Evolutionary conservation across 2,113 vertebrate species (phyloP).

Genomic region (Mus pahari): DNA sequence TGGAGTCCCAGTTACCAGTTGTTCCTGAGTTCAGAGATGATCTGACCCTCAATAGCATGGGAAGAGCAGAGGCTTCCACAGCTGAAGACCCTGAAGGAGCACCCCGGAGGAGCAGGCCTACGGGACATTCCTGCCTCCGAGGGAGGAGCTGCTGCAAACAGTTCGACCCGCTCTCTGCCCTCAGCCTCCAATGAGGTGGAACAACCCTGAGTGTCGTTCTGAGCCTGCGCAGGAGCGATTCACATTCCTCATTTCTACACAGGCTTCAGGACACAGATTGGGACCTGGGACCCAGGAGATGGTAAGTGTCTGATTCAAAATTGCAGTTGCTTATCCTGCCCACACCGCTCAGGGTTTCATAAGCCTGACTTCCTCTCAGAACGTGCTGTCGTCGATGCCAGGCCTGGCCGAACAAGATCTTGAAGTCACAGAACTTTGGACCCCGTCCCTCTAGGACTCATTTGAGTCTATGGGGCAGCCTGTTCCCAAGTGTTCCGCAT

Average conservation of each 20-base stretch:
- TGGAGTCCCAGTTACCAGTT: too few relatives aligned
- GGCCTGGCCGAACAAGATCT: neutral
- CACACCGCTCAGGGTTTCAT: accelerated
- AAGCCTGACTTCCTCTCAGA: neutral
- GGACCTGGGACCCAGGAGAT: neutral
- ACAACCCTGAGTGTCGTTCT: neutral
- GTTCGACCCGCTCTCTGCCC: neutral
- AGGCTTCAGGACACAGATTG: neutral
- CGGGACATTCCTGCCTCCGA: accelerated
- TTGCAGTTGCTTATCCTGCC: neutral
- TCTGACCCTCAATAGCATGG: neutral
- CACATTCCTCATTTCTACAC: neutral
- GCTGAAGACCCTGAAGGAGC: neutral
- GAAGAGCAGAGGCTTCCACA: neutral
- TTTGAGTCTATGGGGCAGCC: neutral
- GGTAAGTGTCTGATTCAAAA: neutral
- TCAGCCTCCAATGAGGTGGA: neutral
- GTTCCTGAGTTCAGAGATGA: constrained; percentile 1
- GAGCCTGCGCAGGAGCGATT: neutral
- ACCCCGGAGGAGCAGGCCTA: too few relatives aligned
- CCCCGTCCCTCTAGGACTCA: neutral
- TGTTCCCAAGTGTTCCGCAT: neutral
- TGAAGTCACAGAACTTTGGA: neutral
- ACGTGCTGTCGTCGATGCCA: neutral
- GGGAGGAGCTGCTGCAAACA: neutral